Base-by-base conservation (phyloP, 1,140 invertebrate genomes). In the Drosophila rufa region DNA sequence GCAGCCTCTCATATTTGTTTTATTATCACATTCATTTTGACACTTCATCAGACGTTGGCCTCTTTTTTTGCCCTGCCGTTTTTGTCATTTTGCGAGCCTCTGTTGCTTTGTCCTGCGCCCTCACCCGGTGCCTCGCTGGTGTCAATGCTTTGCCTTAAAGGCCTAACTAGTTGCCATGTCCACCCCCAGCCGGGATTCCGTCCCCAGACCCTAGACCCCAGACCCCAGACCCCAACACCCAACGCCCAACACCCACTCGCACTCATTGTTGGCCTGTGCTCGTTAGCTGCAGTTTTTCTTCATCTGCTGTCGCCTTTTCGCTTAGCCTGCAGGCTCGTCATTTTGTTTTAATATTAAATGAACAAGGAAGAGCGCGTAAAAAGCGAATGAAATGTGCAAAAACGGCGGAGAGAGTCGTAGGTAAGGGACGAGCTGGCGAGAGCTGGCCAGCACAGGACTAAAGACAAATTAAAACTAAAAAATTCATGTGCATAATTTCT, bases 301-400 rank as follows among this genome's bases (percentile, higher is more conserved):
- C 66, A 69, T 69, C 61, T 65, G 66, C 46, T 27, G 60, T 43
- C 47, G 30, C 25, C 45, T 59, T 56, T 76, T 76, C 59, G 59
- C 43, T 33, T 57, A 27, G 80, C 85, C 83, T 85, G 75, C 69
- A 80, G 79, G 81, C 86, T 69, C 69, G 82, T 87, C 85, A 82
- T 90, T 89, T 85, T 90, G 85, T 90, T 89, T 79, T 84, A 90
- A 85, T 89, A 81, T 89, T 90, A 81, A 89, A 89, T 89, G 81
- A 89, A 85, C 61, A 79, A 80, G 81, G 69, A 84, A 84, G 67
- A 69, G 60, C 69, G 80, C 85, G 80, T 64, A 62, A 79, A 83
- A 71, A 64, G 58, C 75, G 66, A 81, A 73, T 81, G 78, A 89
- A 89, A 90, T 84, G 89, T 87, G 85, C 80, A 87, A 59, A 75